These are phyloP conservation scores for Podarcis siculus DNA, from an alignment of 2,797 vertebrate species.

Conservation along the genomic window DNA sequence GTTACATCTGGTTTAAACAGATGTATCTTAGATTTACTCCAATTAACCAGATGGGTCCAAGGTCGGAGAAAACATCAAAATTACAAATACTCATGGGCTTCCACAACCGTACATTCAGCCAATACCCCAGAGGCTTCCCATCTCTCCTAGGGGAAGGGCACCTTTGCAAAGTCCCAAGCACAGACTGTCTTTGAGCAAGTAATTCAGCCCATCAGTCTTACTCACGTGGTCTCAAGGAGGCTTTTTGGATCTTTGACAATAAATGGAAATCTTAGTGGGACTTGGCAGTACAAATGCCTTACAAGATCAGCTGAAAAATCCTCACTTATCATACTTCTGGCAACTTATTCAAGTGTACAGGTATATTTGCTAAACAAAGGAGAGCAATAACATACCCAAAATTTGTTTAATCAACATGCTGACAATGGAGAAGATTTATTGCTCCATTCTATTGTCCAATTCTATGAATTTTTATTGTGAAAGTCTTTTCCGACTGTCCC, in stretches of 20 bases:
- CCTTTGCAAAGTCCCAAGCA: neutral
- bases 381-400: conserved; percentile 26
- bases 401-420: conserved; percentile 13
- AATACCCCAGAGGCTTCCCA: neutral
- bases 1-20: neutral
- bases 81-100: neutral
- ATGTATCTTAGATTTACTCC: neutral
- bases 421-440: conserved; percentile 11
- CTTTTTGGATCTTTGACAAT: neutral
- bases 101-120: neutral
- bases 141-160: neutral
- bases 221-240: neutral
- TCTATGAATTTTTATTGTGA: too few relatives aligned
- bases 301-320: neutral
- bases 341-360: neutral
- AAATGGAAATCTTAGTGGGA: neutral
- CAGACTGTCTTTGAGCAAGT: neutral
- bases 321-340: conserved; percentile 3
- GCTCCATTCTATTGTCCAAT: neutral
- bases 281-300: rapidly evolving
- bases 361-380: neutral
- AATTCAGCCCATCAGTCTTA: neutral
- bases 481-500: too few relatives aligned
- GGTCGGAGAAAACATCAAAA: conserved; percentile 18
- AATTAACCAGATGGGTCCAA: conserved; percentile 9